These are phyloP conservation scores for Oncorhynchus kisutch DNA, from an alignment of 2,113 vertebrate genomes.

Conservation along the genomic window DNA sequence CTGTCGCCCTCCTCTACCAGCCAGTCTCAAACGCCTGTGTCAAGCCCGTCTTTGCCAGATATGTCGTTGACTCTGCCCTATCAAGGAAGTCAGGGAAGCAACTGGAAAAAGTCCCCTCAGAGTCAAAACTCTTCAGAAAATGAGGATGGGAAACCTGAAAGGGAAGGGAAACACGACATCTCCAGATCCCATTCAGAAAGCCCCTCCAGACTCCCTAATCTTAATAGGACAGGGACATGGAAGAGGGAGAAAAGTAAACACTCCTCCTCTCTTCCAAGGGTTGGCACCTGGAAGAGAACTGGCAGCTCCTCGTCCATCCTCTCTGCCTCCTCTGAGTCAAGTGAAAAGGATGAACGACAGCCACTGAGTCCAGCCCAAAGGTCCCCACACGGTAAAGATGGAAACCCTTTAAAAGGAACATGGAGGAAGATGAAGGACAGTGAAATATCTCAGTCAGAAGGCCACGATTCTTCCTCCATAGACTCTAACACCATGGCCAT, in stretches of 20 bases:
- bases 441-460: constrained; percentile 74
- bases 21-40: constrained; percentile 81
- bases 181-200: constrained; percentile 94
- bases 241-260: constrained; percentile 92
- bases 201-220: constrained; percentile 84
- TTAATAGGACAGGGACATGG: constrained; percentile 93
- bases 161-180: constrained; percentile 78
- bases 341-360: constrained; percentile 89
- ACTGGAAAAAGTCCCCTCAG: constrained; percentile 80
- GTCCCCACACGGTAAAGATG: constrained; percentile 79
- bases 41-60: constrained; percentile 87
- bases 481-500: constrained; percentile 73
- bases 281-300: constrained; percentile 96
- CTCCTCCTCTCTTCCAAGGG: constrained; percentile 91
- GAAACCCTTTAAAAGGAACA: constrained; percentile 81
- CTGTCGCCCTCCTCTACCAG: constrained; percentile 83
- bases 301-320: constrained; percentile 96
- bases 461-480: constrained; percentile 62
- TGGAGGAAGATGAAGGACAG: constrained; percentile 92
- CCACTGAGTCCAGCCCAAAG: constrained; percentile 69
- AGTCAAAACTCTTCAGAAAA: constrained; percentile 82
- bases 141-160: constrained; percentile 73
- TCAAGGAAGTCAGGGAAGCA: constrained; percentile 73
- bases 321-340: constrained; percentile 95
- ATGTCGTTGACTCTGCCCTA: constrained; percentile 78